Percentiles rank a stretch among this genome's conserved stretches.
These are phyloP conservation scores for Rutilus rutilus DNA, from an alignment of 2,113 vertebrate species.

Conservation along the genomic window DNA sequence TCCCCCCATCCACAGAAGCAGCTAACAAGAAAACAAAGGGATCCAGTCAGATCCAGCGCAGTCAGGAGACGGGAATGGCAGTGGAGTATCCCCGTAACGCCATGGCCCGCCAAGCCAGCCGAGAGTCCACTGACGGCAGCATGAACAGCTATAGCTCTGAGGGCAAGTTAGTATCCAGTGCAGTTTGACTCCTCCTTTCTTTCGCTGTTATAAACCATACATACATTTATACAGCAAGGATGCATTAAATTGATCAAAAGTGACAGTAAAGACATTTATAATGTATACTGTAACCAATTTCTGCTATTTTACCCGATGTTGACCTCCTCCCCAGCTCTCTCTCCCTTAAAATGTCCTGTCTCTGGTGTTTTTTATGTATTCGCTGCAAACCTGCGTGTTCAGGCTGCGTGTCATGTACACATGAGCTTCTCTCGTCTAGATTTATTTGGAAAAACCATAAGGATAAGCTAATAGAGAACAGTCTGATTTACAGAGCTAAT, in stretches of 20 bases:
- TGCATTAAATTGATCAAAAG: too few relatives aligned
- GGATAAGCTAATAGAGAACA: constrained; percentile 50
- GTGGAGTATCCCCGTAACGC: constrained; percentile 89
- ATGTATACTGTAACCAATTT: background rate
- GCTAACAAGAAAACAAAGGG: constrained; percentile 87
- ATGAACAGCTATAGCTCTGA: constrained; percentile 99
- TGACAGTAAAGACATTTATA: too few relatives aligned
- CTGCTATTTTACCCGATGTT: background rate
- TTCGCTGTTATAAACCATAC: background rate
- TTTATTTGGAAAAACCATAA: constrained; percentile 40
- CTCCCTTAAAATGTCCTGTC: background rate
- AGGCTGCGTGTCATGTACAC: background rate
- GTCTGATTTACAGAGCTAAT: constrained; percentile 44
- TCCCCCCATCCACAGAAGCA: constrained; percentile 72
- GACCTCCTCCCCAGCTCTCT: background rate
- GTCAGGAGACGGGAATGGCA: constrained; percentile 97
- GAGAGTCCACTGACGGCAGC: constrained; percentile 96
- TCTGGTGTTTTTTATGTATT: constrained; percentile 16
- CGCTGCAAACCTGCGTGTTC: background rate
- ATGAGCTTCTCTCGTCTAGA: constrained; percentile 1
- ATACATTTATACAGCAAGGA: too few relatives aligned
- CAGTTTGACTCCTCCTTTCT: background rate
- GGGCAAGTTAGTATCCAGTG: constrained; percentile 88
- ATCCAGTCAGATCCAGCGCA: constrained; percentile 89
- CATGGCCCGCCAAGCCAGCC: constrained; percentile 94